Percentiles rank a stretch among this genome's conserved stretches.
These are phyloP conservation scores for Ibidorhyncha struthersii DNA, from an alignment of 2,113 vertebrate species.

Conservation along the genomic window DNA sequence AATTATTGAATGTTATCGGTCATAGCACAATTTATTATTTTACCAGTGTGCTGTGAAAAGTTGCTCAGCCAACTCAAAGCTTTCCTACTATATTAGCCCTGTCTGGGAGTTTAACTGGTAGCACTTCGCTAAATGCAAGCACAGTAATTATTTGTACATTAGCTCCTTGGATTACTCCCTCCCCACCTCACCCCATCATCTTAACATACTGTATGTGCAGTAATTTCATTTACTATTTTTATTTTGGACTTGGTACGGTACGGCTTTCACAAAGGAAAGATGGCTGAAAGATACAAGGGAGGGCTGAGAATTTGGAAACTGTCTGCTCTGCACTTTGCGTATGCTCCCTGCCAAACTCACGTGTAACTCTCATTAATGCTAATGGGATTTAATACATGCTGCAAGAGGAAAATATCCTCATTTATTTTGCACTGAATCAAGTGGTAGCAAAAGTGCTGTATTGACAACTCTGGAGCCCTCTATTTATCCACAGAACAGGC, in stretches of 20 bases:
- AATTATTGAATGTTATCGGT: constrained; percentile 69
- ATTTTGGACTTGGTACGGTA: neutral
- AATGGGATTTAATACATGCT: constrained; percentile 67
- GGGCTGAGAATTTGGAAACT: constrained; percentile 50
- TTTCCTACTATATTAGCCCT: neutral
- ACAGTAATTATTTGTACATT: constrained; percentile 37
- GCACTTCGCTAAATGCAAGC: constrained; percentile 6
- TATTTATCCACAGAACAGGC: constrained; percentile 37
- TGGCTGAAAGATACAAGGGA: constrained; percentile 33
- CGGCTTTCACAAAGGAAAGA: constrained; percentile 3
- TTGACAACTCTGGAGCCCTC: constrained; percentile 37
- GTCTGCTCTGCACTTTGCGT: constrained; percentile 54
- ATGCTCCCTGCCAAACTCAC: constrained; percentile 28
- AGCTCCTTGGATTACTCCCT: neutral
- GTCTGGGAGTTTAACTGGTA: constrained; percentile 1
- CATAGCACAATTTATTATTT: constrained; percentile 63
- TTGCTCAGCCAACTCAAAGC: constrained; percentile 30
- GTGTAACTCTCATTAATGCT: constrained; percentile 62
- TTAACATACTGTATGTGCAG: neutral
- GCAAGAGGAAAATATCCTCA: constrained; percentile 63
- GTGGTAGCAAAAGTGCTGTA: constrained; percentile 51
- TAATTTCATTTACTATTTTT: constrained; percentile 56
- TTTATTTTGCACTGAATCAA: constrained; percentile 49
- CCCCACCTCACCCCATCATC: neutral
- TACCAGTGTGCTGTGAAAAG: constrained; percentile 33